Conservation (phyloP, 1,140 invertebrate genomes). For the Agraylea sexmaculata region DNA sequence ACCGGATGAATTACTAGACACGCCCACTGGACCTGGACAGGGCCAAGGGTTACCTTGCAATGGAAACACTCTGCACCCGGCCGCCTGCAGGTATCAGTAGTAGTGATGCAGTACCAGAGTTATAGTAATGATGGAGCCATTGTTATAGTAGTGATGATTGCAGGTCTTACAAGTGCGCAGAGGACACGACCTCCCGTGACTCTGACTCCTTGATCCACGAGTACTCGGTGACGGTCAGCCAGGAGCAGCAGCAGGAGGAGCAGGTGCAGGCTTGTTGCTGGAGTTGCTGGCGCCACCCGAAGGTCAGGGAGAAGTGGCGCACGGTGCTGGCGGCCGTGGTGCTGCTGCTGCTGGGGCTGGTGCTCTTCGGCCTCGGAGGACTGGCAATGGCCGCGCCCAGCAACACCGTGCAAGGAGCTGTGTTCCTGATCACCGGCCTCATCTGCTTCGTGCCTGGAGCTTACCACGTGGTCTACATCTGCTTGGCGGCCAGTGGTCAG, state of each 20-base stretch:
- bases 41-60: too few relatives aligned
- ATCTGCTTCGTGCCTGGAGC: constrained; percentile 73
- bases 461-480: constrained; percentile 75
- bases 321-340: constrained; percentile 68
- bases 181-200: constrained; percentile 60
- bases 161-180: constrained; percentile 54
- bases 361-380: constrained; percentile 59
- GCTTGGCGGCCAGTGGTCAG: constrained; percentile 66
- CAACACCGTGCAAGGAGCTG: constrained; percentile 61
- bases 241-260: too few relatives aligned
- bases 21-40: too few relatives aligned
- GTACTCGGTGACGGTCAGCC: constrained; percentile 46
- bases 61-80: constrained; percentile 51
- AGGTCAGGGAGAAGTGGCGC: constrained; percentile 74
- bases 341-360: constrained; percentile 62
- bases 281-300: constrained; percentile 71
- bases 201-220: constrained; percentile 71
- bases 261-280: constrained; percentile 44
- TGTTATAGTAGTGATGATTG: constrained; percentile 25
- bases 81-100: constrained; percentile 34
- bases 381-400: constrained; percentile 55
- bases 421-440: constrained; percentile 68
- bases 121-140: neutral
- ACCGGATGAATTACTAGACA: constrained; percentile 63
- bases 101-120: constrained; percentile 10